These are phyloP conservation scores for Cyclura pinguis DNA, from an alignment of 2,797 vertebrate species.

Conservation along the genomic window DNA sequence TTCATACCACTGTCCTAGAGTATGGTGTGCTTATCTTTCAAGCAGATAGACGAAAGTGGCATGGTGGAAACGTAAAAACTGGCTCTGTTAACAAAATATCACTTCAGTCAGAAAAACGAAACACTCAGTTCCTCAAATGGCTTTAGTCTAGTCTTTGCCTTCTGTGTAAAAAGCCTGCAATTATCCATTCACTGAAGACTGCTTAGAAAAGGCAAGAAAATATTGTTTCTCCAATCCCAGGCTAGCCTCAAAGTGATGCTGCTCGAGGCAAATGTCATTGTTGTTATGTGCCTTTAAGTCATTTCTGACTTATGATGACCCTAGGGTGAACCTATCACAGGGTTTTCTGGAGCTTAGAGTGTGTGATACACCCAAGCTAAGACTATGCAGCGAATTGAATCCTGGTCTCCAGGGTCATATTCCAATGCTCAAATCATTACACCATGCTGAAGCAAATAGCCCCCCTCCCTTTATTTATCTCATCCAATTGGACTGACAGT, in stretches of 20 bases:
- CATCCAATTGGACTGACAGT: not conserved
- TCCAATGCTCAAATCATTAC: too few species aligned
- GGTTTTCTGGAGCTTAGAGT: too few species aligned
- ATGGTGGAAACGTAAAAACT: not conserved
- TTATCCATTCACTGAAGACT: not conserved
- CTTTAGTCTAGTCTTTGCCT: not conserved
- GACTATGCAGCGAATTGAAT: too few species aligned
- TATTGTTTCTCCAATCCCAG: not conserved
- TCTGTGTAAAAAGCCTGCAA: not conserved
- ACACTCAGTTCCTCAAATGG: not conserved
- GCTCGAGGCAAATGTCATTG: too few species aligned
- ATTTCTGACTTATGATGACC: too few species aligned
- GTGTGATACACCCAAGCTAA: too few species aligned
- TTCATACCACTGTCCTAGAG: too few species aligned
- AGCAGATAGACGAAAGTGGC: not conserved
- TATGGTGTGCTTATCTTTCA: not conserved
- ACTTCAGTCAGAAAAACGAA: not conserved
- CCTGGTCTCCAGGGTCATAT: too few species aligned
- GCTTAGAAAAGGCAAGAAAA: not conserved
- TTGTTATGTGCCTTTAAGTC: too few species aligned
- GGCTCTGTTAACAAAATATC: not conserved
- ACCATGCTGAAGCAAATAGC: not conserved
- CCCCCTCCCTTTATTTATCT: not conserved
- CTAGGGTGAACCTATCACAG: too few species aligned
- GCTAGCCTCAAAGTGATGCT: not conserved